Percentiles rank a stretch among this genome's conserved stretches.
Evolutionary conservation across 2,113 vertebrate genomes (phyloP).

Genomic region (Pachyramphus minor): DNA sequence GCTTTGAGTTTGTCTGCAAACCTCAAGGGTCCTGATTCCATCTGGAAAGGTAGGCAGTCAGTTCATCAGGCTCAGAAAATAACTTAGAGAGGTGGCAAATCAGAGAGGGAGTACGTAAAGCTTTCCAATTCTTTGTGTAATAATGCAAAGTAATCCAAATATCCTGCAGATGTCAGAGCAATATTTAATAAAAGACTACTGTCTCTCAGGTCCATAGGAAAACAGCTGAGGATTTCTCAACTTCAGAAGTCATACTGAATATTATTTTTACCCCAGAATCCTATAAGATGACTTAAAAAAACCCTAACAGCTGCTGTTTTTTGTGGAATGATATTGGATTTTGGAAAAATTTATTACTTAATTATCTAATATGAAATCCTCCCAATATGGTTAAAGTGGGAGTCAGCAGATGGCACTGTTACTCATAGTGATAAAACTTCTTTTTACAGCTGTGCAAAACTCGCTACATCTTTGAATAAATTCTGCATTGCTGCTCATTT

Average conservation of each 20-base stretch:
- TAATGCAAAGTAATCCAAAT: background rate
- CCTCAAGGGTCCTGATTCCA: background rate
- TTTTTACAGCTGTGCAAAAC: slow-evolving; percentile 40
- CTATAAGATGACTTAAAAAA: background rate
- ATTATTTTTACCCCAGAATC: background rate
- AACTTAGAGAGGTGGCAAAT: background rate
- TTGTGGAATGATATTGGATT: slow-evolving; percentile 16
- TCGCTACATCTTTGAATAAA: background rate
- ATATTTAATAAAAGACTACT: background rate
- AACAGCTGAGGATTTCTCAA: background rate
- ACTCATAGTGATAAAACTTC: slow-evolving; percentile 46
- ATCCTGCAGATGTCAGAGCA: background rate
- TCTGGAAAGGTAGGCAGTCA: background rate
- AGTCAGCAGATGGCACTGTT: slow-evolving; percentile 69
- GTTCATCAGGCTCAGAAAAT: background rate
- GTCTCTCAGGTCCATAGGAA: background rate
- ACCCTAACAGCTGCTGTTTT: background rate
- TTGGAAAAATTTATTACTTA: slow-evolving; percentile 48
- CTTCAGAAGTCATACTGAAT: background rate
- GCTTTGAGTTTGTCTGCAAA: background rate
- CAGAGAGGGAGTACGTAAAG: background rate
- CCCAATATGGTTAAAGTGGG: background rate
- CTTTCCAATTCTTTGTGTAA: background rate
- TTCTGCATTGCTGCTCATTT: slow-evolving; percentile 22
- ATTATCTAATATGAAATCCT: slow-evolving; percentile 38